Evolutionary conservation across 2,113 vertebrate species (phyloP), one percentile per base, ranked within the genome.

Genomic region (Elaphurus davidianus): DNA sequence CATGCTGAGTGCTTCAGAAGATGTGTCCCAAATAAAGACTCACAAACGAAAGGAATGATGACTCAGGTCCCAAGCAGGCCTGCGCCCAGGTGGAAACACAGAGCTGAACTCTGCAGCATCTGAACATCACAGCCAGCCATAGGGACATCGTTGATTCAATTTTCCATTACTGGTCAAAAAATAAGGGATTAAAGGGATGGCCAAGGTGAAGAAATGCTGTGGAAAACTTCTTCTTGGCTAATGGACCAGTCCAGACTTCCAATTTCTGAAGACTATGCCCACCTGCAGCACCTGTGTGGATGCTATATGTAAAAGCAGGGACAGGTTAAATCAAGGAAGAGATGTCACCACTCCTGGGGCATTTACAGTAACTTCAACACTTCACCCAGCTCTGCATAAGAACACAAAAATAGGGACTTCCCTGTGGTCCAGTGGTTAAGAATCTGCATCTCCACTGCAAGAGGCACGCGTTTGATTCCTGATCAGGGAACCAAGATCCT

Each of bases 61-160:
- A 45, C 36, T 76, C 87, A 36, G 57, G 50, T 33, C 43, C 15
- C 13, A 15, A 78, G 62, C 25, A 47, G 86, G 36, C 6, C 64
- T 47, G 36, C 3, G 3, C 33, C 11, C 91, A 83, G 21, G 23
- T 3, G 15, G 55, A 55, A 91, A 57, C 85, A 64, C 67, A 25
- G 57, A 67, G 7, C 57, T n/a, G 1, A 60, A 15, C 54, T 13
- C 76, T 87, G 83, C 0, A 0, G 81, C 13, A 0, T 55, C 33
- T 9, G 54, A 82, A 57, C 55, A 45, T 87, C 60, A 87, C 36
- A 43, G 36, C 36, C 67, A 28, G 57, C 90, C 43, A n/a, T 7
- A 23, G 43, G 57, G 13, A 87, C 30, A 45, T 2, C 8, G 33
- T 30, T 25, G 55, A 23, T 52, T 45, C 36, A 1, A n/a, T 86